Base-by-base conservation (phyloP, 2,113 vertebrate species). In the Calypte anna region DNA sequence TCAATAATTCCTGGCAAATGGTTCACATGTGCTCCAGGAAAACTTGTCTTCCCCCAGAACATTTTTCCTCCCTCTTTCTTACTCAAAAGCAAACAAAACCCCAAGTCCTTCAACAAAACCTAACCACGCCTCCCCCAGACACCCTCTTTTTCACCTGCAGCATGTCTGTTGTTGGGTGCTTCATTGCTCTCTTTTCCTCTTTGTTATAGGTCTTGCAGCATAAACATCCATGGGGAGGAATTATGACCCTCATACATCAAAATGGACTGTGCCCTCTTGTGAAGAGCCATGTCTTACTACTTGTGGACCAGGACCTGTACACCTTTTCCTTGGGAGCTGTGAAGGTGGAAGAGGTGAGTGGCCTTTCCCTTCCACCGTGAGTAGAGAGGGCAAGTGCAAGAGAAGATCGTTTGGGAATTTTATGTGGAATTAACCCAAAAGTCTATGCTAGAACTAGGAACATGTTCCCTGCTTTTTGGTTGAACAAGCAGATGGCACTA, bases 401-500 rank as follows among this genome's bases (percentile, higher is more conserved):
- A 0, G 0, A 77, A 91, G 75, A 83, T 36, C 4, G 14, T n/a
- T 62, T 0, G 9, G 61, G 82, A 93, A 74, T 90, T 88, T 93
- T 61, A 80, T 46, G 64, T 86, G 90, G 83, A 88, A 91, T 62
- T 76, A 74, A 83, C 82, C 44, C 88, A 88, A 91, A 91, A 93
- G 64, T 31, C 85, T 93, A 82, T 27, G 79, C 85, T 72, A 84
- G 73, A 91, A 91, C 73, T 84, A 91, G 73, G 85, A 96, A 91
- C 70, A 94, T 96, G 92, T 90, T 95, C 77, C 82, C 82, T 11
- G 50, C 79, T 78, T 96, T 94, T 94, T 93, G 91, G 88, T 88
- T 97, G 66, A 93, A 90, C 86, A 94, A 91, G 76, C 91, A 96
- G 94, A 94, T 89, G 82, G 87, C 66, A 87, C 43, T 76, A 86